These are phyloP conservation scores for Melinopterus prodromus DNA, from an alignment of 2,888 invertebrate species.

Conservation along the genomic window DNA sequence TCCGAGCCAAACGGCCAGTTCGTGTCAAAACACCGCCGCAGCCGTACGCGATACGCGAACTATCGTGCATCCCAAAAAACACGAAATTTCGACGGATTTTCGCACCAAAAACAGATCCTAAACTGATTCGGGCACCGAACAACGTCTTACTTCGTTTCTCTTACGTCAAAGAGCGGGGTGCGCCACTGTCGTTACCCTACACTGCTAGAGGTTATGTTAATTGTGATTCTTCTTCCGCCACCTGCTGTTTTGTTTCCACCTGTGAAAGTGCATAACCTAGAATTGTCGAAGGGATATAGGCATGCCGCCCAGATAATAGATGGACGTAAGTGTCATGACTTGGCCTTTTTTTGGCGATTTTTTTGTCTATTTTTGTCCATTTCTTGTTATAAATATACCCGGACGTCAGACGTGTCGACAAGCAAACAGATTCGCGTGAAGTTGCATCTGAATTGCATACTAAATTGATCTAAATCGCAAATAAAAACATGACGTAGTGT, in stretches of 20 bases:
- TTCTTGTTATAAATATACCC: not conserved
- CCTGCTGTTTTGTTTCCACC: not conserved
- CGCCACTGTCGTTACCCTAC: not conserved
- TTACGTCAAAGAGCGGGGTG: not conserved
- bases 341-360: not conserved
- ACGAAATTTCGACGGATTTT: not conserved
- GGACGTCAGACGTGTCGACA: not conserved
- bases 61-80: not conserved
- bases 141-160: not conserved
- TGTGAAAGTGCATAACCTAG: not conserved
- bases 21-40: not conserved
- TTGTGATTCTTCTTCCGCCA: not conserved
- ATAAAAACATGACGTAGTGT: no score
- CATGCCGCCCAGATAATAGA: not conserved
- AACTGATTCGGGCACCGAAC: not conserved
- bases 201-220: not conserved
- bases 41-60: not conserved
- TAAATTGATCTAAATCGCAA: no score
- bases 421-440: not conserved
- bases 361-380: not conserved
- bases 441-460: not conserved
- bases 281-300: not conserved
- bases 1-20: not conserved
- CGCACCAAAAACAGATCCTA: not conserved
- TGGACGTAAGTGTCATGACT: not conserved